Evolutionary conservation across 1,140 invertebrate genomes (phyloP).

Genomic region (Lasioglossum albipes): DNA sequence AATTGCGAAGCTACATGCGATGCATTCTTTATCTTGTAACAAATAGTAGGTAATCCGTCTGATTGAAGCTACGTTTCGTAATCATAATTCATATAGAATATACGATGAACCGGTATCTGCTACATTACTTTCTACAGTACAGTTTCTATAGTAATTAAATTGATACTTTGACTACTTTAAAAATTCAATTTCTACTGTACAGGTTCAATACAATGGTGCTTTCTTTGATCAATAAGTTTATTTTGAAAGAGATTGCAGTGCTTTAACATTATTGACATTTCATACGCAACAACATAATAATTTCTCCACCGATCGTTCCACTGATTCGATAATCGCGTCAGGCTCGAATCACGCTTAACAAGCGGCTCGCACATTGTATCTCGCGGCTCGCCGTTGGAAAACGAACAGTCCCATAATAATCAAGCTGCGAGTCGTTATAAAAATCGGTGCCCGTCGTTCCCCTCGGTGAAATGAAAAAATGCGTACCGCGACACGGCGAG

Average conservation of each 20-base stretch:
- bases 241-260: no score
- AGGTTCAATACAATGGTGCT: no score
- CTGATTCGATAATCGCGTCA: background rate
- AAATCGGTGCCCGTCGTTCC: background rate
- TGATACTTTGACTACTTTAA: no score
- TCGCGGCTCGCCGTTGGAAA: background rate
- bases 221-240: no score
- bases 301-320: no score
- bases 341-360: background rate
- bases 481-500: background rate
- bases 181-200: no score
- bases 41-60: background rate
- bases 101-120: no score
- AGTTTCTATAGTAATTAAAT: no score
- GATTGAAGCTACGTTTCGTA: background rate
- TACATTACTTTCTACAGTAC: no score
- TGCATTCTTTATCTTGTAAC: background rate
- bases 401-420: background rate
- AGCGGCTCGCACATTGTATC: background rate
- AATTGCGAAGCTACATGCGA: background rate
- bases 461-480: conserved; percentile 6
- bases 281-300: no score
- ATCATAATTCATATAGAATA: no score
- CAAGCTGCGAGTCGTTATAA: background rate
- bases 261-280: no score